Conservation (phyloP, 2,797 vertebrate genomes). For the Ambastaia sidthimunki region DNA sequence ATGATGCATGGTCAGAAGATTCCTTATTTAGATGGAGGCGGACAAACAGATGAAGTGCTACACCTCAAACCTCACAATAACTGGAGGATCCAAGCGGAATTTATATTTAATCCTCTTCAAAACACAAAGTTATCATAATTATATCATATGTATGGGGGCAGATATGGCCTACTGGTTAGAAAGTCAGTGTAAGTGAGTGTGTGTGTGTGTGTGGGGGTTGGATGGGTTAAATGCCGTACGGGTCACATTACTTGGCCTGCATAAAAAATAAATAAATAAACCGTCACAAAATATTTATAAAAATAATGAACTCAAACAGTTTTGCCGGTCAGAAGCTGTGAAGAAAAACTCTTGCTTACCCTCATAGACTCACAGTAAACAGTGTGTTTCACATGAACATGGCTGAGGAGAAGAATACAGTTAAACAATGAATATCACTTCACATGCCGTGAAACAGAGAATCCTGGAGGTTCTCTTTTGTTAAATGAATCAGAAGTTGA, state of each 20-base stretch:
- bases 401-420: conserved; percentile 8
- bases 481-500: conserved; percentile 16
- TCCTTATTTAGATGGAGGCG: not conserved
- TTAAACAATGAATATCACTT: conserved; percentile 31
- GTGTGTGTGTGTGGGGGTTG: too few relatives aligned
- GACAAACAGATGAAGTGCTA: too few relatives aligned
- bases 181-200: too few relatives aligned
- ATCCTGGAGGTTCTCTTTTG: conserved; percentile 6
- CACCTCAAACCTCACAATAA: too few relatives aligned
- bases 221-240: too few relatives aligned
- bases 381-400: conserved; percentile 20
- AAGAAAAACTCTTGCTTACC: conserved; percentile 16
- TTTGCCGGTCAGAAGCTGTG: conserved; percentile 14
- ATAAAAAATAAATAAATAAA: conserved; percentile 22
- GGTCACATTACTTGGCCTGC: too few relatives aligned
- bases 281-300: conserved; percentile 5
- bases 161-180: not conserved
- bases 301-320: conserved; percentile 21
- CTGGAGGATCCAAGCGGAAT: too few relatives aligned
- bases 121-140: too few relatives aligned
- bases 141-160: not conserved
- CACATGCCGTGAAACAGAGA: conserved; percentile 14
- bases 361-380: conserved; percentile 27
- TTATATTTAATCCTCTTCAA: too few relatives aligned
- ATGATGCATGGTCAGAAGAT: not conserved